These are phyloP conservation scores for Bombycilla garrulus DNA, from an alignment of 2,113 vertebrate genomes.

Conservation along the genomic window DNA sequence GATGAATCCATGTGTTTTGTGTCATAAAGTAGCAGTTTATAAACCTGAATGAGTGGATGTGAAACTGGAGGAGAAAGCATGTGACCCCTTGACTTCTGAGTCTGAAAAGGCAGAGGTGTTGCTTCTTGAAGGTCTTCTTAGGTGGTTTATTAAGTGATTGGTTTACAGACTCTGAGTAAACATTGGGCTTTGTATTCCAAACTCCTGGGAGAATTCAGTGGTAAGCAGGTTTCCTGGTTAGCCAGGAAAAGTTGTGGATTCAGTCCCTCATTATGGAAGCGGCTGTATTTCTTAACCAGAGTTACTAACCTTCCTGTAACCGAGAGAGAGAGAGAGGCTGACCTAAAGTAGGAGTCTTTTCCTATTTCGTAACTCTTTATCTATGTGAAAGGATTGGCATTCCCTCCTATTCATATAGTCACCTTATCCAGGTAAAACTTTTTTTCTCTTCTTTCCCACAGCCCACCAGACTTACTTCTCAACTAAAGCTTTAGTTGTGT, in stretches of 20 bases:
- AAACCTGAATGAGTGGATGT: neutral
- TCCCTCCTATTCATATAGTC: neutral
- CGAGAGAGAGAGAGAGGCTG: neutral
- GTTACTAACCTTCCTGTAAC: neutral
- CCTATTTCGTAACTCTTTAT: neutral
- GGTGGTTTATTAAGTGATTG: neutral
- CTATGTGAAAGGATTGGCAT: neutral
- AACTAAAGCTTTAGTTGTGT: neutral
- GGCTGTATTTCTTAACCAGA: neutral
- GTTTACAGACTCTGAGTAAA: neutral
- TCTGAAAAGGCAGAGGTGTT: neutral
- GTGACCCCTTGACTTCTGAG: neutral
- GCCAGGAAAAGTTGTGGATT: neutral
- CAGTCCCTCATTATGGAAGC: neutral
- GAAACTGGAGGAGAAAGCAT: neutral
- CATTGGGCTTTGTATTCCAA: neutral
- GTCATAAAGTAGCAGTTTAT: neutral
- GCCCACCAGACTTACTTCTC: neutral
- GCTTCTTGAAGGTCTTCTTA: neutral
- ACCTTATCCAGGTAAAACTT: neutral
- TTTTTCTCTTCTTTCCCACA: neutral
- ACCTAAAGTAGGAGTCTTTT: neutral
- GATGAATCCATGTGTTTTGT: neutral
- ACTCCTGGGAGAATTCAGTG: neutral
- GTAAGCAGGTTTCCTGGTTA: neutral